Conservation (phyloP, 1,140 invertebrate species). For the Cyphomyrmex costatus region DNA sequence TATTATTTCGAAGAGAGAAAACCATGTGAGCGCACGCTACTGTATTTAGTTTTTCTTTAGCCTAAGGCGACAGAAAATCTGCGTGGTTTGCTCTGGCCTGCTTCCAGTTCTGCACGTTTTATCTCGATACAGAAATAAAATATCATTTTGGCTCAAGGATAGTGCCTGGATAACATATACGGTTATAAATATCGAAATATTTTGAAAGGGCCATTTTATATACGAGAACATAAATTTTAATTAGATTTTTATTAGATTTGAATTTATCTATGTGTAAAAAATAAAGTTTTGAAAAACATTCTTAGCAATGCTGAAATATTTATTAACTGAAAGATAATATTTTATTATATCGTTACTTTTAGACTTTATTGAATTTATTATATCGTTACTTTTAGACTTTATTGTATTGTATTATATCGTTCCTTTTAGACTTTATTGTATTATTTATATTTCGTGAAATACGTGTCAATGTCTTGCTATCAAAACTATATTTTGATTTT, state of each 20-base stretch:
- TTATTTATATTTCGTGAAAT: neutral
- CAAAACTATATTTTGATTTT: neutral
- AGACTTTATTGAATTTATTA: neutral
- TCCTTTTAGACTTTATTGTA: neutral
- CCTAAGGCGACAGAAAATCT: conserved; percentile 45
- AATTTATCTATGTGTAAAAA: neutral
- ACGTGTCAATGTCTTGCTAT: neutral
- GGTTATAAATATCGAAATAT: conserved; percentile 21
- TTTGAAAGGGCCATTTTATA: neutral
- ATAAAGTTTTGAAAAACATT: neutral
- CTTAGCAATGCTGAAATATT: neutral
- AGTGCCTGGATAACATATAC: neutral
- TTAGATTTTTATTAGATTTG: neutral
- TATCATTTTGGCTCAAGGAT: conserved; percentile 17
- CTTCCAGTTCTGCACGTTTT: conserved; percentile 13
- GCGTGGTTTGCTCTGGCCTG: conserved; percentile 21
- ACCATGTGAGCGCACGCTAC: too few relatives aligned
- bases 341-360: neutral
- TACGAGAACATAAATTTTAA: neutral
- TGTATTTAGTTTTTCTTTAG: conserved; percentile 43
- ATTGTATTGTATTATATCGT: neutral
- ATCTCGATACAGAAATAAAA: conserved; percentile 43
- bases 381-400: neutral
- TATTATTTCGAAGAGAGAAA: conserved; percentile 10
- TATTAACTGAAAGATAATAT: neutral